Conservation (phyloP, 64 coral and sea anemone species). For the Anthopleura sola region DNA sequence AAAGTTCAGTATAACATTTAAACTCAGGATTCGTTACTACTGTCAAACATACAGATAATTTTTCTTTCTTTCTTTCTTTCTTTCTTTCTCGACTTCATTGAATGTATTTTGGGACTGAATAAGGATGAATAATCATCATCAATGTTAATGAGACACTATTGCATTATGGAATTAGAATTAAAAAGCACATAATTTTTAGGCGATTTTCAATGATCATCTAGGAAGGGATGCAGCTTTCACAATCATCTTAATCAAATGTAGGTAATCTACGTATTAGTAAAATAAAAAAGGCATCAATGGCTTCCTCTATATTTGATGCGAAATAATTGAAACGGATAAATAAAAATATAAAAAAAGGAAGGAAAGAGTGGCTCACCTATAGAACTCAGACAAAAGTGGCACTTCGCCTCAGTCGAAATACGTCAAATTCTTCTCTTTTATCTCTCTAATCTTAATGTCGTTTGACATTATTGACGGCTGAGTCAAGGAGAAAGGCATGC, state of each 20-base stretch:
- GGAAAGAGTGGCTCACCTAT: background rate
- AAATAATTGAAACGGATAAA: background rate
- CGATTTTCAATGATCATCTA: background rate
- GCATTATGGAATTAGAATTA: slow-evolving; percentile 7
- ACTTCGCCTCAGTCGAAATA: background rate
- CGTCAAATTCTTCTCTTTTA: background rate
- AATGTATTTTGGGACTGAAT: too few relatives aligned
- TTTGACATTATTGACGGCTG: background rate
- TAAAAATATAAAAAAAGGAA: background rate
- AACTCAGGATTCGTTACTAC: background rate
- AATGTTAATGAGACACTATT: background rate
- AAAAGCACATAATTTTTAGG: background rate
- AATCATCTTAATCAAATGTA: background rate
- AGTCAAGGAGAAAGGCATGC: background rate
- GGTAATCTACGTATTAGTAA: background rate
- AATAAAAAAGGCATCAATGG: background rate
- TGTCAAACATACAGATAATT: background rate
- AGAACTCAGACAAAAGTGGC: background rate
- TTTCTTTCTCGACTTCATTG: background rate
- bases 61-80: too few relatives aligned
- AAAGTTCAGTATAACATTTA: background rate
- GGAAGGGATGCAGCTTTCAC: background rate
- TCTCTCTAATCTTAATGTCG: background rate
- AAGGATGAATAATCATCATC: too few relatives aligned
- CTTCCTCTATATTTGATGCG: background rate